Percentiles rank a stretch among this genome's conserved stretches.
Evolutionary conservation across 2,113 vertebrate species (phyloP).

Genomic region (Nerophis ophidion): DNA sequence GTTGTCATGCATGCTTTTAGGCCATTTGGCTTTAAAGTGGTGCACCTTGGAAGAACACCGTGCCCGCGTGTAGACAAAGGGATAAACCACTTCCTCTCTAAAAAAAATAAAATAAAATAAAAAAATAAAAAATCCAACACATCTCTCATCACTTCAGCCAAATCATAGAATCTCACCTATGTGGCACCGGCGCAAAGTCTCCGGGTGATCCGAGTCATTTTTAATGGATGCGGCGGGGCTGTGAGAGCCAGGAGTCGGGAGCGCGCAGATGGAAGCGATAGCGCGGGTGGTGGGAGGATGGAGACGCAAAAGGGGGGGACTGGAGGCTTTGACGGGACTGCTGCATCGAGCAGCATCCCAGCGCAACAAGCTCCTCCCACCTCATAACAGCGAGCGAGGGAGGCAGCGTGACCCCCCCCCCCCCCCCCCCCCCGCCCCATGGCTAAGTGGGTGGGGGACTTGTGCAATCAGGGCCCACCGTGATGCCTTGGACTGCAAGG

Average conservation of each 20-base stretch:
- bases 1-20: neutral
- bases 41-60: slow-evolving; percentile 51
- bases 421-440: neutral
- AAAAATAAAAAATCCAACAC: too few species aligned
- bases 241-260: neutral
- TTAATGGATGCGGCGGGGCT: slow-evolving; percentile 6
- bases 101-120: neutral
- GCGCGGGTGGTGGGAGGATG: slow-evolving; percentile 29
- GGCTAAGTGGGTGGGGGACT: neutral
- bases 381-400: slow-evolving; percentile 23
- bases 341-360: slow-evolving; percentile 46
- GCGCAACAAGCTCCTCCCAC: slow-evolving; percentile 57
- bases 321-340: slow-evolving; percentile 40
- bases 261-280: slow-evolving; percentile 11
- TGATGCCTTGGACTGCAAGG: neutral
- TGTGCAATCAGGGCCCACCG: neutral
- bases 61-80: neutral
- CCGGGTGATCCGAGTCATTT: slow-evolving; percentile 36
- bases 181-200: slow-evolving; percentile 24
- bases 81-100: neutral
- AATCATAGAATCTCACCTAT: slow-evolving; percentile 40
- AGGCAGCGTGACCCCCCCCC: slow-evolving; percentile 24
- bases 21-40: slow-evolving; percentile 1
- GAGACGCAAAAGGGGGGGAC: neutral
- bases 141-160: neutral